Percentiles rank a stretch among this genome's conserved stretches.
Conservation (phyloP, 1,140 invertebrate species). For the Vanessa atalanta region DNA sequence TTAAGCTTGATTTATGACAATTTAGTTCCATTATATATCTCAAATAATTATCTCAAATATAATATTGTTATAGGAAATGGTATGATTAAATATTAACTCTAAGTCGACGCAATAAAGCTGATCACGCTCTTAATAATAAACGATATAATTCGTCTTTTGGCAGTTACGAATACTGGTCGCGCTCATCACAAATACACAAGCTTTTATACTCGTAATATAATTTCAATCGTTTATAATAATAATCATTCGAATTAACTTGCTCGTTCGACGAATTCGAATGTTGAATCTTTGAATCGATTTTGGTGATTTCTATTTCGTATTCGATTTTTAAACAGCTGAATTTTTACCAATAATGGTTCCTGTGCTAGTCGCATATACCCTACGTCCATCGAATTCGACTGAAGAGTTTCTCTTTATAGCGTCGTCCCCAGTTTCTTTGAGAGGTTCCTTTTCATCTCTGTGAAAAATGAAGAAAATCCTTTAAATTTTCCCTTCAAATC, state of each 20-base stretch:
- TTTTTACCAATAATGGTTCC: constrained; percentile 89
- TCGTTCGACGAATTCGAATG: constrained; percentile 32
- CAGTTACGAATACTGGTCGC: constrained; percentile 74
- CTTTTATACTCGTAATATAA: constrained; percentile 44
- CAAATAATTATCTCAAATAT: constrained; percentile 1
- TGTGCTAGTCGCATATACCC: constrained; percentile 89
- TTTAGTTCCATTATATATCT: background rate
- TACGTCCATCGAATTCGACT: constrained; percentile 89
- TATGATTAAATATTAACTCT: constrained; percentile 30
- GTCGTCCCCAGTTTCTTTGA: constrained; percentile 85
- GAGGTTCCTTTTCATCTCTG: constrained; percentile 90
- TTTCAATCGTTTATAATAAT: constrained; percentile 21
- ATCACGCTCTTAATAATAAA: constrained; percentile 52
- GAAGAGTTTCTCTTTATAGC: constrained; percentile 87
- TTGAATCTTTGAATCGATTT: constrained; percentile 14
- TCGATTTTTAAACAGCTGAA: constrained; percentile 86
- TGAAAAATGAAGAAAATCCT: constrained; percentile 35
- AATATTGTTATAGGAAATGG: background rate
- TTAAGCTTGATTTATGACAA: background rate
- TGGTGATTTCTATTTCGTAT: background rate
- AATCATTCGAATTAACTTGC: constrained; percentile 27
- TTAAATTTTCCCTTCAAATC: constrained; percentile 25
- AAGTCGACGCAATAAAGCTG: constrained; percentile 57
- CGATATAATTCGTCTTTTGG: constrained; percentile 67
- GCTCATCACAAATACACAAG: constrained; percentile 73